Conservation (phyloP, 2,888 invertebrate species). For the Cheilosia impressa region DNA sequence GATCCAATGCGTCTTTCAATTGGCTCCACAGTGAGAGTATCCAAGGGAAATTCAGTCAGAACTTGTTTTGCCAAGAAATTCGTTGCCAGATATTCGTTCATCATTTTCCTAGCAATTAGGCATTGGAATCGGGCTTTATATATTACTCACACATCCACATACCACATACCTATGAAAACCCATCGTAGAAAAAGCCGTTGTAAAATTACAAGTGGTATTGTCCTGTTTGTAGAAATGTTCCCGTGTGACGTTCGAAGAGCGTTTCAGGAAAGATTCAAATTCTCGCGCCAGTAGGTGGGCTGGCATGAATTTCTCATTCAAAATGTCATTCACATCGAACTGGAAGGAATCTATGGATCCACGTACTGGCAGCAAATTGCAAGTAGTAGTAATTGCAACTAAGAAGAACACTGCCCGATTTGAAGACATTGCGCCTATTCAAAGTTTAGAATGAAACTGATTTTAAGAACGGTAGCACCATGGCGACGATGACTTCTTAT, state of each 20-base stretch:
- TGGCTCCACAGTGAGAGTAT: constrained; percentile 15
- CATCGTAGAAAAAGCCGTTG: constrained; percentile 87
- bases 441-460: constrained; percentile 43
- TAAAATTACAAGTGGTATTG: constrained; percentile 84
- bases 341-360: constrained; percentile 66
- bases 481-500: constrained; percentile 38
- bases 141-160: not conserved
- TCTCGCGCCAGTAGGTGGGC: constrained; percentile 85
- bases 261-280: constrained; percentile 73
- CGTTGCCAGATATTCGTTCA: constrained; percentile 91
- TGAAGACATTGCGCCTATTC: constrained; percentile 39
- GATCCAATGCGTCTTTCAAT: constrained; percentile 75
- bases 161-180: constrained; percentile 88
- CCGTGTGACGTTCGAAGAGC: constrained; percentile 75
- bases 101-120: constrained; percentile 86
- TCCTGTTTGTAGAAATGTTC: constrained; percentile 64
- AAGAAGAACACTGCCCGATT: not conserved
- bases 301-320: constrained; percentile 89
- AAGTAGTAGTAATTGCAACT: not conserved
- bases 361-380: not conserved
- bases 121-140: not conserved
- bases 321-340: constrained; percentile 87
- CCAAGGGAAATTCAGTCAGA: constrained; percentile 86
- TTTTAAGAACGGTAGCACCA: not conserved
- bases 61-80: constrained; percentile 90